A percentile compares a stretch with the other conserved stretches of the same genome.
Conservation (phyloP, 2,113 vertebrate genomes). For the human region DNA sequence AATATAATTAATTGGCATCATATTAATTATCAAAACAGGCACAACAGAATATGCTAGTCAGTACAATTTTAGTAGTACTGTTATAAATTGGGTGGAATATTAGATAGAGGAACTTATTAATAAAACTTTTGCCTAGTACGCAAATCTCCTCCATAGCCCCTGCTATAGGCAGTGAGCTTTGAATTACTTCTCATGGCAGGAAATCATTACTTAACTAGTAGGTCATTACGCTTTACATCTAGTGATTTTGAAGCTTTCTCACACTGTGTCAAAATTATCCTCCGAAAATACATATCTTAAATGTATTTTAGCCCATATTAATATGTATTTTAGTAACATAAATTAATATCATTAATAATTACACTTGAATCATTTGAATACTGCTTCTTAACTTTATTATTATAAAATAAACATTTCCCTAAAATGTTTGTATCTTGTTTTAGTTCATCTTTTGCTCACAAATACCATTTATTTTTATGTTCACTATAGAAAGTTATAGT, state of each 20-base stretch:
- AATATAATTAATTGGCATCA: not conserved
- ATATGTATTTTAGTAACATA: not conserved
- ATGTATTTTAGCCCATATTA: not conserved
- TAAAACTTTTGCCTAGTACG: not conserved
- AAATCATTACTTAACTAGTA: not conserved
- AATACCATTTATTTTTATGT: not conserved
- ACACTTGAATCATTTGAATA: not conserved
- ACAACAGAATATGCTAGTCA: not conserved
- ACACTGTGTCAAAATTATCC: not conserved
- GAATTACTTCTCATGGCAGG: not conserved
- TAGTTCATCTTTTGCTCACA: not conserved
- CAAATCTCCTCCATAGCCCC: not conserved
- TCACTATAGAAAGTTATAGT: not conserved
- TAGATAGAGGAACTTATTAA: not conserved
- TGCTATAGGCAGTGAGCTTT: not conserved
- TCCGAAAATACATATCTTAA: not conserved
- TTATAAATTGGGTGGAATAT: not conserved
- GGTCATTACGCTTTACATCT: not conserved
- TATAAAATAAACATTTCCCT: not conserved
- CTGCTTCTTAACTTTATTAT: not conserved
- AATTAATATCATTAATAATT: not conserved
- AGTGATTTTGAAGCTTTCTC: not conserved
- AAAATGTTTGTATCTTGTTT: not conserved
- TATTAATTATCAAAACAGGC: not conserved
- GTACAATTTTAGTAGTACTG: not conserved